Base-by-base conservation (phyloP, 2,113 vertebrate genomes). In the Brachyistius frenatus region DNA sequence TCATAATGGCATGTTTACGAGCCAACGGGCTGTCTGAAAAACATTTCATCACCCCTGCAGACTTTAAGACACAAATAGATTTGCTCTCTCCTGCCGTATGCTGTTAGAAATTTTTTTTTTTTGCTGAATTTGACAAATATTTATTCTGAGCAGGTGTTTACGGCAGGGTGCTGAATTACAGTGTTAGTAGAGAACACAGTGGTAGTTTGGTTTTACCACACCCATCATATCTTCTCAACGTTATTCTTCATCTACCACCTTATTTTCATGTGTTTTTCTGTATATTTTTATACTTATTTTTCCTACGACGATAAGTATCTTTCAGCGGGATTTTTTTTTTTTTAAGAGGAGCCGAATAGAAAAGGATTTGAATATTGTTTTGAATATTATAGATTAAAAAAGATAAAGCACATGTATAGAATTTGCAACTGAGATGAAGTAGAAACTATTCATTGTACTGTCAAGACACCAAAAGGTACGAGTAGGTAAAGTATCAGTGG, bases 311-410 rank as follows among this genome's bases (percentile, higher is more conserved):
- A 53, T 56, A 0, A 4, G 0, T n/a, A 52, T 67, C 62, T 46
- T 13, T 44, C 32, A 50, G n/a, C 4, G 1, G 30, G 9, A 47
- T 41, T 23, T 23, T 23, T 41, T 23, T 23, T 41, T 35, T 39
- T 46, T 52, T 23, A 16, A 58, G 55, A 36, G 1, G 49, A 58
- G 37, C 7, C 30, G 4, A 35, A 23, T 47, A 33, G 64, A 65
- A 70, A 23, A 15, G 15, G 2, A 66, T 80, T 80, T 84, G 36
- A 81, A 84, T 80, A 65, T 46, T 67, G 32, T 49, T 89, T 80
- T 87, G 62, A 83, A 80, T 75, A 77, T 76, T 73, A 74, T 9
- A 35, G 41, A 64, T 53, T 9, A 16, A 35, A 23, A 37, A 39
- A 77, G 53, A 56, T 70, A 31, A 52, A 52, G 5, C 39, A 11